A percentile compares a stretch with the other conserved stretches of the same genome.
Conservation (phyloP, 2,888 invertebrate genomes). For the Drosophila nr. perissopoda region DNA sequence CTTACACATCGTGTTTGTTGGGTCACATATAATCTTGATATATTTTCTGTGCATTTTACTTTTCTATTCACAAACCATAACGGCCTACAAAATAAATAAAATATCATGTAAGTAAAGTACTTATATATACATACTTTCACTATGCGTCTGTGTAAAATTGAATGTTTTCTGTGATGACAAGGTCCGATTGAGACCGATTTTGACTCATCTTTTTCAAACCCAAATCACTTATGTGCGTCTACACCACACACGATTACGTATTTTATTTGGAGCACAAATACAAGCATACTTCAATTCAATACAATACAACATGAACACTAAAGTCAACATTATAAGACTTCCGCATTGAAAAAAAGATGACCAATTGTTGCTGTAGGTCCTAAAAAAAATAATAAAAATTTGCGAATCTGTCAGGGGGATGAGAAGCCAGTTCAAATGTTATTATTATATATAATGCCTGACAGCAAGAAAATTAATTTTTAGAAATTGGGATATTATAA, state of each 20-base stretch:
- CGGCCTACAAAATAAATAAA: not conserved
- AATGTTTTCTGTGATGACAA: constrained; percentile 17
- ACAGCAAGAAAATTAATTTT: constrained; percentile 29
- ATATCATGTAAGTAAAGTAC: not conserved
- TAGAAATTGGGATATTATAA: constrained; percentile 46
- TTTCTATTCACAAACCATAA: not conserved
- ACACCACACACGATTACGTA: constrained; percentile 40
- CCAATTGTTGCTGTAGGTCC: constrained; percentile 41
- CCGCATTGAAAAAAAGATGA: constrained; percentile 61
- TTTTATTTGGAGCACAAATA: constrained; percentile 44
- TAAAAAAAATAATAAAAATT: constrained; percentile 34
- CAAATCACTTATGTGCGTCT: constrained; percentile 23
- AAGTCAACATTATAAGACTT: constrained; percentile 49
- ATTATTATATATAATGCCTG: constrained; percentile 9
- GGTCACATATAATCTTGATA: not conserved
- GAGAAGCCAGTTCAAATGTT: constrained; percentile 23
- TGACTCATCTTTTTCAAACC: constrained; percentile 26
- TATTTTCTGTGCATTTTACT: not conserved
- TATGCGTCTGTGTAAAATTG: constrained; percentile 5
- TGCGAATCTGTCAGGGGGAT: constrained; percentile 38
- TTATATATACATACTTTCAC: constrained; percentile 27
- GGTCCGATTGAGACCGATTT: constrained; percentile 31
- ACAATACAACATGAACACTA: constrained; percentile 10
- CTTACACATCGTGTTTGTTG: not conserved
- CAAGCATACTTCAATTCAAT: constrained; percentile 25